Evolutionary conservation across 2,113 vertebrate genomes (phyloP).

Genomic region (western clawed frog (Xenopus tropicalis)): DNA sequence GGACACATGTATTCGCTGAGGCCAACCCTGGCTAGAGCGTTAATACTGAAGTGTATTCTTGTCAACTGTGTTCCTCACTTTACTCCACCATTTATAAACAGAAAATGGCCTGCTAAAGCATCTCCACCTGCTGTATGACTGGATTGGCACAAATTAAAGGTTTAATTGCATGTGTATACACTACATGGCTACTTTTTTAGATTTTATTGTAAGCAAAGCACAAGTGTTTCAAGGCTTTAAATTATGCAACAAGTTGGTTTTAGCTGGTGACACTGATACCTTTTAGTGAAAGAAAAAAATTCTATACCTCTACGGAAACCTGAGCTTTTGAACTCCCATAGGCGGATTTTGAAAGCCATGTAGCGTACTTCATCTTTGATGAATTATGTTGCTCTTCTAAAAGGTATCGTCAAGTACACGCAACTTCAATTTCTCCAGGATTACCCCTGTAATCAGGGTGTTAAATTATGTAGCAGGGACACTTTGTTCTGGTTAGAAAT

Average conservation of each 20-base stretch:
- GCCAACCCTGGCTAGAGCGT: no score
- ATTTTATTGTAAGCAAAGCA: background rate
- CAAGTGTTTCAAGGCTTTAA: background rate
- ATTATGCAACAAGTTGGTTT: conserved; percentile 4
- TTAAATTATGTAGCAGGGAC: background rate
- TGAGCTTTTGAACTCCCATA: background rate
- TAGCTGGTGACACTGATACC: conserved; percentile 1
- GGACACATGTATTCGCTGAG: no score
- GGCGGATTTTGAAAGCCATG: background rate
- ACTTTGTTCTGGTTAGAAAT: background rate
- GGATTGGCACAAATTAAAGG: no score
- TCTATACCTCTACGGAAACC: background rate
- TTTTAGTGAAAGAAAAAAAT: conserved; percentile 6
- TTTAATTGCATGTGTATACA: background rate
- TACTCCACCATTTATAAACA: no score
- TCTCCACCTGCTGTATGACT: no score
- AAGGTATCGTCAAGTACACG: background rate
- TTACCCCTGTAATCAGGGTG: background rate
- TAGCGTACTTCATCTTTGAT: background rate
- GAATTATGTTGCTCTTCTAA: background rate
- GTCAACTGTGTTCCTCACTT: no score
- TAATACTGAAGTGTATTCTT: no score
- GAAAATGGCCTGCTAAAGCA: no score
- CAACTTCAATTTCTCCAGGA: background rate
- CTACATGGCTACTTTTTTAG: background rate